Evolutionary conservation across 2,888 invertebrate species (phyloP), one percentile per base, ranked within the genome.

Genomic region (Tetanocera ferruginea): DNA sequence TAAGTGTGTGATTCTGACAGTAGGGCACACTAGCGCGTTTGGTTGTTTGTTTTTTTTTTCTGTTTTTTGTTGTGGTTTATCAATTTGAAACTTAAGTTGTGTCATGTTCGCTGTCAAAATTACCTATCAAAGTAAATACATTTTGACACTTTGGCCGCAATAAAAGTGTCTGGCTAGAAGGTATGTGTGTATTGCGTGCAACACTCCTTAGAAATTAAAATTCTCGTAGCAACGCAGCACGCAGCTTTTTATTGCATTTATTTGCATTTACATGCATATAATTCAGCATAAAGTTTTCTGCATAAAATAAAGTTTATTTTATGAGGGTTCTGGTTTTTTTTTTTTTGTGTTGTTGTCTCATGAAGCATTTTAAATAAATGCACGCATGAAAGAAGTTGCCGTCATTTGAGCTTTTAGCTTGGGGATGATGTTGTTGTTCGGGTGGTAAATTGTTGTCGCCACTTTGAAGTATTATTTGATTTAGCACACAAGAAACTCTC

Each of bases 31-130:
- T 19, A 23, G 5, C 49, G 67, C 23, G 25, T 67, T 51, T 25
- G 17, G 43, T 52, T 23, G 25, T 51, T n/a, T 70, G 28, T 23
- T 70, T 52, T 23, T 25, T 70, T 70, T 70, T 6, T 37, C 9
- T 51, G n/a, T 8, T 34, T 67, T 69, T 69, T 49, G 28, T 52
- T 52, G 17, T 70, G 14, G n/a, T 60, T 60, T 72, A 72, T 37
- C 60, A 72, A 17, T 60, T 57, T 25, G 25, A 31, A 57, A 55
- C 31, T n/a, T 37, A 71, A 37, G 57, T 60, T 23, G 25, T 23
- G 57, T 37, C 60, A 34, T 72, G 64, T 74, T 66, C 51, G 28
- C 52, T 51, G 73, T 49, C 73, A 37, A 37, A 62, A 43, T 23
- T 62, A 43, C 72, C 23, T 37, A 72, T 60, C 51, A 69, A 51